Conservation (phyloP, 2,113 vertebrate genomes). For the Elanus axillaris region DNA sequence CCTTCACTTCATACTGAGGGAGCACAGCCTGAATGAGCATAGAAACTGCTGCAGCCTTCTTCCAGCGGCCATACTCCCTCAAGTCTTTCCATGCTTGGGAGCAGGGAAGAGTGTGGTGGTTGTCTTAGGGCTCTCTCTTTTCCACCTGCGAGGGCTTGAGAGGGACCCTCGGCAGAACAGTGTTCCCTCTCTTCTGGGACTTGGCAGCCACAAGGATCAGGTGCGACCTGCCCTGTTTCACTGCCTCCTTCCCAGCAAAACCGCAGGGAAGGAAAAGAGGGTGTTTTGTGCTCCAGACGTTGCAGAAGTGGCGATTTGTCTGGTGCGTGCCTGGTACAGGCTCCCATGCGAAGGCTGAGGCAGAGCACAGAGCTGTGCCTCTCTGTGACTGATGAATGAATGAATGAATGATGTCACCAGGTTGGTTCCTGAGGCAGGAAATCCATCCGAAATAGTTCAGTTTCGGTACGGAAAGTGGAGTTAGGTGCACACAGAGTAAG, state of each 20-base stretch:
- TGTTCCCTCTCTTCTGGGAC: not conserved
- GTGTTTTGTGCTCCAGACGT: not conserved
- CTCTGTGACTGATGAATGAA: not conserved
- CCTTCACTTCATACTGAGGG: not conserved
- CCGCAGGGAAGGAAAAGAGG: not conserved
- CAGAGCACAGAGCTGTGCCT: not conserved
- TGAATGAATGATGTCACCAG: slow-evolving; percentile 39
- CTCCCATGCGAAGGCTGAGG: not conserved
- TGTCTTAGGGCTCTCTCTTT: not conserved
- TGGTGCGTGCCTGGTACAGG: rapidly evolving
- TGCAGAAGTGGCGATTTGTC: not conserved
- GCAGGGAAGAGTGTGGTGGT: not conserved
- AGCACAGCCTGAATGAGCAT: not conserved
- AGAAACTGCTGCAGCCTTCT: not conserved
- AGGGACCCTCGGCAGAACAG: not conserved
- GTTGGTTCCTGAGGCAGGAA: slow-evolving; percentile 33
- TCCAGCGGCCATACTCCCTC: not conserved
- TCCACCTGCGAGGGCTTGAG: not conserved
- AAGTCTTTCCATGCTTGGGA: not conserved
- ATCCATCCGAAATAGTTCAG: not conserved
- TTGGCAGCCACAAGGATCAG: not conserved
- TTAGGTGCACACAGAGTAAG: not conserved
- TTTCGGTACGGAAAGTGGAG: not conserved
- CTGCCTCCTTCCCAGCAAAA: not conserved
- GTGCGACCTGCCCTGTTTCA: not conserved